Base-by-base conservation (phyloP, 2,888 invertebrate species). In the Koerneria pararmatus region DNA sequence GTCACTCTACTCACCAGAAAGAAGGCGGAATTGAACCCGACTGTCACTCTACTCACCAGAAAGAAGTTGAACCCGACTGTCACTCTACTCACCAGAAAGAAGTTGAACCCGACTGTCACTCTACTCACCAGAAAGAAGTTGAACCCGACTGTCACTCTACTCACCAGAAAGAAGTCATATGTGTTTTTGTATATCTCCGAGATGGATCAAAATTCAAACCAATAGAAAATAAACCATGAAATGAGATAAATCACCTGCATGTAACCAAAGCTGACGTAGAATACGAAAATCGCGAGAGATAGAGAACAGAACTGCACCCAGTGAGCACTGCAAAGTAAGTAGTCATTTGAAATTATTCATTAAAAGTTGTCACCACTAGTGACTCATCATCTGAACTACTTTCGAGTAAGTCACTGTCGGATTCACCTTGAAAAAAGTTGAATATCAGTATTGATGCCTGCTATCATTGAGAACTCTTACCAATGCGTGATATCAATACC, bases 211-310 rank as follows among this genome's bases (percentile, higher is more conserved):
- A n/a, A n/a, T 22, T 27, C 51, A 27, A 31, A 48, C 11, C 15
- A 32, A 37, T 22, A 49, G 61, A 34, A 41, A 27, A 11, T 34
- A 35, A 56, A 5, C 15, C 35, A 5, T 32, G 37, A 48, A 0
- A 35, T 5, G 27, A 1, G 8, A 22, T 0, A 31, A 31, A 59
- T 46, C 27, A 74, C 76, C 70, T 76, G 76, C 74, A 76, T 75
- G 85, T 92, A 95, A 63, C 94, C 95, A 87, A 95, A 95, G 0
- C 92, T 87, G 68, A 94, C 85, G 84, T 91, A 95, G 82, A 93
- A 91, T 71, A 90, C 84, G 84, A 95, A 93, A 6, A 93, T 91
- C 65, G 91, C 91, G 31, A 86, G 80, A 62, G 90, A 90, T 82
- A 92, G 91, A 61, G 90, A 85, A 1, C 90, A 54, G 67, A 82